A percentile compares a stretch with the other conserved stretches of the same genome.
phyloP scores from a whole-genome alignment of 2,113 vertebrate species.

The Acanthochromis polyacanthus region DNA sequence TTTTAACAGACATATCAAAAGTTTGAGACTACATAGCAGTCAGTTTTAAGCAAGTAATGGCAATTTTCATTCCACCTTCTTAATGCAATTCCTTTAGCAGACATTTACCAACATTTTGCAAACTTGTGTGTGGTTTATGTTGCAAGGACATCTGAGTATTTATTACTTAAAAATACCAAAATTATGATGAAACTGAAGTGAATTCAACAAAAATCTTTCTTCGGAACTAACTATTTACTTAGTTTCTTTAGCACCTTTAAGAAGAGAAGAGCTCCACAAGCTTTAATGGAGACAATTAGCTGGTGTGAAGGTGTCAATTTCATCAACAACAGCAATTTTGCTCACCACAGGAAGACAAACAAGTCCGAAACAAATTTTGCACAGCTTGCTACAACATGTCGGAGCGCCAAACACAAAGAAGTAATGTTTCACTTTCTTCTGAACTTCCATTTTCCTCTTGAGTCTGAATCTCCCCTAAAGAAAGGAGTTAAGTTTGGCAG shows the following conservation, averaged over 20 bases:
- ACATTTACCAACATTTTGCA: too few relatives aligned
- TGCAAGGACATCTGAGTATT: too few relatives aligned
- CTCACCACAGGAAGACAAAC: slow-evolving; percentile 56
- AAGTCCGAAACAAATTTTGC: slow-evolving; percentile 44
- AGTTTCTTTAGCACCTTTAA: slow-evolving; percentile 10
- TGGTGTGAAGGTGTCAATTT: slow-evolving; percentile 52
- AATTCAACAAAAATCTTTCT: too few relatives aligned
- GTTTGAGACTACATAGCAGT: too few relatives aligned
- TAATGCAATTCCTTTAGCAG: too few relatives aligned
- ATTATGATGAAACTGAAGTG: too few relatives aligned
- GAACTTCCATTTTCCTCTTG: slow-evolving; percentile 14
- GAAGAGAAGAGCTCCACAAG: slow-evolving; percentile 18
- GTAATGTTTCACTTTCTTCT: slow-evolving; percentile 35
- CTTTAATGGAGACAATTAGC: slow-evolving; percentile 32
- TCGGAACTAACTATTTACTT: too few relatives aligned
- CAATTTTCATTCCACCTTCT: too few relatives aligned
- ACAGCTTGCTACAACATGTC: slow-evolving; percentile 25
- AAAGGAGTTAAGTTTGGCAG: slow-evolving; percentile 45
- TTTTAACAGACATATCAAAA: too few relatives aligned
- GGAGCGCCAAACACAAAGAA: slow-evolving; percentile 32
- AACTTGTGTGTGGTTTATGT: too few relatives aligned
- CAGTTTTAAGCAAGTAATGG: too few relatives aligned
- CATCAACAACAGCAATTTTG: slow-evolving; percentile 45
- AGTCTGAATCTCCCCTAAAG: slow-evolving; percentile 24
- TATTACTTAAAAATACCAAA: too few relatives aligned